Conservation (phyloP, 1,140 invertebrate species). For the Drosophila takahashii region DNA sequence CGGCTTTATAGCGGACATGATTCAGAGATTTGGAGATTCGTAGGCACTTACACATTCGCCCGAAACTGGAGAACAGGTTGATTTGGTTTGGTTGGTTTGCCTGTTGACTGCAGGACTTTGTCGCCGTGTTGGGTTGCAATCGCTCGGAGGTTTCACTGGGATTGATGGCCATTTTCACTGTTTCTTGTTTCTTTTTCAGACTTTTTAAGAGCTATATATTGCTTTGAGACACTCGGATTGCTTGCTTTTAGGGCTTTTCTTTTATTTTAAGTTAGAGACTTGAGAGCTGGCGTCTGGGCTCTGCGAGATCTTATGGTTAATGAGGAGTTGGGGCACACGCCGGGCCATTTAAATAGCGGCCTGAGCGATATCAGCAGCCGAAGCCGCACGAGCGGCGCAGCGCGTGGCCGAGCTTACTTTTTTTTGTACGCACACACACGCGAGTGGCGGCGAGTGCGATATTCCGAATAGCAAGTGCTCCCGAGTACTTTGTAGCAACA, state of each 20-base stretch:
- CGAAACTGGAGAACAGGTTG: neutral
- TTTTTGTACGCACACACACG: neutral
- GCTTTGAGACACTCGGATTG: slow-evolving; percentile 2
- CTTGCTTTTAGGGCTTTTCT: no score
- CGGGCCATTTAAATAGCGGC: slow-evolving; percentile 12
- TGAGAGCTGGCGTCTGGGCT: slow-evolving; percentile 18
- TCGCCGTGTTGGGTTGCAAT: neutral
- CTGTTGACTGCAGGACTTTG: neutral
- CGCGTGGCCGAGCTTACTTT: slow-evolving; percentile 24
- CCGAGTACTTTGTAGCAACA: neutral
- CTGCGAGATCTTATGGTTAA: slow-evolving; percentile 41
- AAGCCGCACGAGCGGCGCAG: slow-evolving; percentile 31
- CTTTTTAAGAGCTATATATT: neutral
- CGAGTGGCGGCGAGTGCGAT: neutral
- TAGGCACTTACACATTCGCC: slow-evolving; percentile 11
- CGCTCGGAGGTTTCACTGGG: neutral
- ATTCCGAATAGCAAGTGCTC: no score
- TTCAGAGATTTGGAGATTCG: neutral
- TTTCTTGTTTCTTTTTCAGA: neutral
- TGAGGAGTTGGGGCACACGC: slow-evolving; percentile 33
- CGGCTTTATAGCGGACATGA: slow-evolving; percentile 10
- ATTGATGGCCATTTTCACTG: neutral
- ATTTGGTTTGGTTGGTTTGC: neutral
- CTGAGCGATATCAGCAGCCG: slow-evolving; percentile 25
- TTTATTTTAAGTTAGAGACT: no score